A percentile compares a stretch with the other conserved stretches of the same genome.
phyloP scores from a whole-genome alignment of 2,888 invertebrate species.

The Ligdia adustata region DNA sequence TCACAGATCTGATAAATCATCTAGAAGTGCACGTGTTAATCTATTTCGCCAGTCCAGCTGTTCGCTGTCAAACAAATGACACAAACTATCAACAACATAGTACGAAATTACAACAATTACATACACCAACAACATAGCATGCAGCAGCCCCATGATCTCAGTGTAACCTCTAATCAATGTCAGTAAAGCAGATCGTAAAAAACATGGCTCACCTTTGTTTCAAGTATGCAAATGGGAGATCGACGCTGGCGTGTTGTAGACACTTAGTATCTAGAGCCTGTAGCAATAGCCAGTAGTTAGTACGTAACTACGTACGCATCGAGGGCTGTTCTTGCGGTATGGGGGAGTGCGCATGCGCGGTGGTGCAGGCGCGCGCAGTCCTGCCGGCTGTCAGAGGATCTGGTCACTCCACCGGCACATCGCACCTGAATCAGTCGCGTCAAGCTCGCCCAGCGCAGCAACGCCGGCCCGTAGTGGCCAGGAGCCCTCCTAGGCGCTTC shows the following conservation, averaged over 20 bases:
- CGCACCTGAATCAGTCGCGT: conserved; percentile 74
- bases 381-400: conserved; percentile 56
- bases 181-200: conserved; percentile 34
- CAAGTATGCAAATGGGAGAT: conserved; percentile 40
- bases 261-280: conserved; percentile 18
- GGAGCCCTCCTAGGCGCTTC: conserved; percentile 77
- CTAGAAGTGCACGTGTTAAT: not conserved
- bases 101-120: not conserved
- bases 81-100: not conserved
- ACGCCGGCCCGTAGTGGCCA: conserved; percentile 81
- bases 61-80: not conserved
- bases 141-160: conserved; percentile 12
- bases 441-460: conserved; percentile 73
- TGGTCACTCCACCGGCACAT: conserved; percentile 77
- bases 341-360: conserved; percentile 65
- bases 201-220: conserved; percentile 44
- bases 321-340: conserved; percentile 45
- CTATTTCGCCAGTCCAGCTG: not conserved
- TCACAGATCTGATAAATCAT: too few relatives aligned
- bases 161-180: conserved; percentile 14
- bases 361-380: conserved; percentile 67
- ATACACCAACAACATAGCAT: conserved; percentile 11
- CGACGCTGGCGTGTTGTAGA: conserved; percentile 32
- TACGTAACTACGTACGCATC: conserved; percentile 33
- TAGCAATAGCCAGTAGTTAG: not conserved